These are phyloP conservation scores for Panzeria rudis DNA, from an alignment of 2,888 invertebrate species.

Conservation along the genomic window DNA sequence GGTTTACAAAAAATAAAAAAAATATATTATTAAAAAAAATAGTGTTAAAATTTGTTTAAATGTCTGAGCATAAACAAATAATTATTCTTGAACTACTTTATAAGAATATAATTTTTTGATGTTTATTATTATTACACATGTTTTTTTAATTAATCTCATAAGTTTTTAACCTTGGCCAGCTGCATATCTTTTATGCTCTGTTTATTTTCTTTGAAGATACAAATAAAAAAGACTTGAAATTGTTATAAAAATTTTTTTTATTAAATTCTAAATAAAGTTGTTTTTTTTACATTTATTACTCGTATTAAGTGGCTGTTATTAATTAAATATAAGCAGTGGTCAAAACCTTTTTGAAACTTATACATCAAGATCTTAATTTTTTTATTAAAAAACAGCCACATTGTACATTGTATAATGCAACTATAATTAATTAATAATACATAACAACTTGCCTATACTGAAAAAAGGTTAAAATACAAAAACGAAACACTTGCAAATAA, in stretches of 20 bases:
- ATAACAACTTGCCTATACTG: too few relatives aligned
- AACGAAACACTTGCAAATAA: too few relatives aligned
- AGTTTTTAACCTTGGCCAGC: slow-evolving; percentile 62
- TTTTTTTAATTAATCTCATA: slow-evolving; percentile 26
- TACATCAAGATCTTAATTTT: too few relatives aligned
- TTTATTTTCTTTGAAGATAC: slow-evolving; percentile 48
- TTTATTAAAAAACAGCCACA: too few relatives aligned
- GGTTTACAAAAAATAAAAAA: slow-evolving; percentile 1
- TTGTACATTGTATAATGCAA: too few relatives aligned
- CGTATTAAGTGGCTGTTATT: not conserved
- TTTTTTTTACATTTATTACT: slow-evolving; percentile 27
- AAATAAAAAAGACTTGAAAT: slow-evolving; percentile 8
- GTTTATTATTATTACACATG: slow-evolving; percentile 5
- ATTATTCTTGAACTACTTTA: slow-evolving; percentile 67
- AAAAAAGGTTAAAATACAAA: too few relatives aligned
- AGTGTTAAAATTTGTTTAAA: slow-evolving; percentile 14
- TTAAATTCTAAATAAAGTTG: slow-evolving; percentile 11
- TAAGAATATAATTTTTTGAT: not conserved
- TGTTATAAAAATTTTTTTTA: slow-evolving; percentile 7
- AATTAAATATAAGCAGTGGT: not conserved
- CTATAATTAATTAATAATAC: too few relatives aligned
- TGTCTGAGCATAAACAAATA: slow-evolving; percentile 36
- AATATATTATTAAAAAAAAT: not conserved
- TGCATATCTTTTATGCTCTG: slow-evolving; percentile 67
- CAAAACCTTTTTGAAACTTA: not conserved